Percentiles rank a stretch among this genome's conserved stretches.
Evolutionary conservation across 64 coral and sea anemone genomes (phyloP).

Genomic region (Porites australiensis): DNA sequence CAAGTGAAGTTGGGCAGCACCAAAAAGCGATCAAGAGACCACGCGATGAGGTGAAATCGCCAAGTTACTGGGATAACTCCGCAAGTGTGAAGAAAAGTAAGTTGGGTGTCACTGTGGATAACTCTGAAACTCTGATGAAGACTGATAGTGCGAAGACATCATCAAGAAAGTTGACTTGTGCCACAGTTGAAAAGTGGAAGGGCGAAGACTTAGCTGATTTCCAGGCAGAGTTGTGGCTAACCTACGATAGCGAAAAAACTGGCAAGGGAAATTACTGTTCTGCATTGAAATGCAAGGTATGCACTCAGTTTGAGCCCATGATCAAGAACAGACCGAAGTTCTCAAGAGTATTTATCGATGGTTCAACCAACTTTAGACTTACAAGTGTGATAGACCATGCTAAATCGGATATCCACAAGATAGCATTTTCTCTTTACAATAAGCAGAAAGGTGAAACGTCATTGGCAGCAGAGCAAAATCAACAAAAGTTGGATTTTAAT

Average conservation of each 20-base stretch:
- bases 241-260: slow-evolving; percentile 10
- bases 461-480: background rate
- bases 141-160: no score
- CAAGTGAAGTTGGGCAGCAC: slow-evolving; percentile 13
- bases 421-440: slow-evolving; percentile 64
- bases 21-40: background rate
- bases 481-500: slow-evolving; percentile 1
- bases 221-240: slow-evolving; percentile 1
- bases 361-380: slow-evolving; percentile 3
- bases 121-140: background rate
- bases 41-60: background rate
- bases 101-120: background rate
- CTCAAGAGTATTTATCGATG: slow-evolving; percentile 27
- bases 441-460: slow-evolving; percentile 49
- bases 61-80: background rate
- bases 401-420: slow-evolving; percentile 49
- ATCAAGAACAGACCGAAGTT: slow-evolving; percentile 33
- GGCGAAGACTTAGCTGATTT: background rate
- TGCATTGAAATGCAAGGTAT: slow-evolving; percentile 25
- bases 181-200: slow-evolving; percentile 72
- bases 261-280: slow-evolving; percentile 3
- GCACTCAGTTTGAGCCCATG: background rate
- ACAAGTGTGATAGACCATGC: slow-evolving; percentile 58
- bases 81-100: background rate
- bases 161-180: slow-evolving; percentile 28